Percentiles rank a stretch among this genome's conserved stretches.
These are phyloP conservation scores for Oncorhynchus mykiss DNA, from an alignment of 2,113 vertebrate species.

Conservation along the genomic window DNA sequence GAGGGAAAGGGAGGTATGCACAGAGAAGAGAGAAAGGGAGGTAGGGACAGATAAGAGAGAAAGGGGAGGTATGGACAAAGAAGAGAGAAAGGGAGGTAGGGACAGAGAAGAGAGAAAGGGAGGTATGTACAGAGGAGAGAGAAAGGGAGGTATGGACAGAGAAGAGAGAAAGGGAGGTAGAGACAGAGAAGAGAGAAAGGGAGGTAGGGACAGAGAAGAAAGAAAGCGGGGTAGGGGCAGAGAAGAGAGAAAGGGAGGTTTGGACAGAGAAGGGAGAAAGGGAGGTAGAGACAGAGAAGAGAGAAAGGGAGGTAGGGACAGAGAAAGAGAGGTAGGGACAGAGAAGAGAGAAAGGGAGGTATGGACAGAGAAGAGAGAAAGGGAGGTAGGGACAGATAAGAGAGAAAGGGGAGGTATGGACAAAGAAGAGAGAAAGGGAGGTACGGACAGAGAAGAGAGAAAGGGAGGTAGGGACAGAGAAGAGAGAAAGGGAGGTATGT, in stretches of 20 bases:
- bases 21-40: too few relatives aligned
- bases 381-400: neutral
- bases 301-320: neutral
- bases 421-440: constrained; percentile 2
- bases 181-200: too few relatives aligned
- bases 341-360: constrained; percentile 9
- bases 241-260: constrained; percentile 2
- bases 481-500: constrained; percentile 6
- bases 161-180: constrained; percentile 11
- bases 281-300: neutral
- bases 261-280: neutral
- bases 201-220: neutral
- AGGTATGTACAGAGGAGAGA: too few relatives aligned
- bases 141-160: neutral
- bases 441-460: neutral
- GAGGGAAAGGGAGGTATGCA: too few relatives aligned
- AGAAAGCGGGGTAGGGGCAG: neutral
- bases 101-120: too few relatives aligned
- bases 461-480: neutral
- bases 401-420: neutral
- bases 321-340: neutral
- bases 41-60: too few relatives aligned
- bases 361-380: neutral
- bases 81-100: too few relatives aligned
- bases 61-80: too few relatives aligned